These are phyloP conservation scores for Scleropages formosus DNA, from an alignment of 2,797 vertebrate species.

Conservation along the genomic window DNA sequence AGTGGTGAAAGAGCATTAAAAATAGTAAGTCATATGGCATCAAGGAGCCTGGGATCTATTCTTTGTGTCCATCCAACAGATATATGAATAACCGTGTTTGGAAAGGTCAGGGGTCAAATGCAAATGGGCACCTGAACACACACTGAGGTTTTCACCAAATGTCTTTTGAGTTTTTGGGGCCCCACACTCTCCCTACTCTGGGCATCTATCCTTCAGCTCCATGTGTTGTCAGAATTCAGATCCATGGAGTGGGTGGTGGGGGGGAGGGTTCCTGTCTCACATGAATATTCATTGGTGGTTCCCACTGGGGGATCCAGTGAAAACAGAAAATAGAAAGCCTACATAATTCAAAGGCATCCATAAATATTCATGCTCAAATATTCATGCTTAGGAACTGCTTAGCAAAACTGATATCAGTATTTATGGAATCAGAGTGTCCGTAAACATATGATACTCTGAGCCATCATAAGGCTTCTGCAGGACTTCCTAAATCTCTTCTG, in stretches of 20 bases:
- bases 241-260: background rate
- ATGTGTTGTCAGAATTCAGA: background rate
- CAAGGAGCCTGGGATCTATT: too few species aligned
- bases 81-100: too few species aligned
- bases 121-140: too few species aligned
- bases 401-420: constrained; percentile 13
- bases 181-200: too few species aligned
- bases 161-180: too few species aligned
- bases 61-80: too few species aligned
- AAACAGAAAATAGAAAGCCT: constrained; percentile 24
- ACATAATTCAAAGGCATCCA: constrained; percentile 24
- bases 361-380: constrained; percentile 16
- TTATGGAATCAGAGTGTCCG: background rate
- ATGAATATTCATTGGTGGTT: constrained; percentile 27
- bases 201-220: background rate
- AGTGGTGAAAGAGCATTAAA: too few species aligned
- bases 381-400: constrained; percentile 5
- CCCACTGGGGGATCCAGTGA: background rate
- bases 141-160: too few species aligned
- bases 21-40: too few species aligned
- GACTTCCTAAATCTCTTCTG: background rate
- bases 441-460: constrained; percentile 6
- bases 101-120: too few species aligned
- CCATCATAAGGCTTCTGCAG: background rate
- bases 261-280: background rate